These are phyloP conservation scores for Lasioglossum zephyrum DNA, from an alignment of 2,888 invertebrate species.

Conservation along the genomic window DNA sequence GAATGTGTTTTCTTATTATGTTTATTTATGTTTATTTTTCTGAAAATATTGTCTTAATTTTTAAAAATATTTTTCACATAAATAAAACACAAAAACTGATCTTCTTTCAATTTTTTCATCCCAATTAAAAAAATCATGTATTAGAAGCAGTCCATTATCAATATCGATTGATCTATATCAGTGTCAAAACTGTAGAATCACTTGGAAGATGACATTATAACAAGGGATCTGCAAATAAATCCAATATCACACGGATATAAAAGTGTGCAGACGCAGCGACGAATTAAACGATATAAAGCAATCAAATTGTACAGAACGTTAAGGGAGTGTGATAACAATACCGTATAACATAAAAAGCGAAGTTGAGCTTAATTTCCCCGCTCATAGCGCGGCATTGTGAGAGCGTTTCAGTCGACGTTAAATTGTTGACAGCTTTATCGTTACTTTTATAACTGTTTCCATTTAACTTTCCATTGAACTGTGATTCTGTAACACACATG, in stretches of 20 bases:
- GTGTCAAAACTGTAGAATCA: background rate
- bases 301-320: background rate
- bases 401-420: slow-evolving; percentile 35
- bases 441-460: slow-evolving; percentile 41
- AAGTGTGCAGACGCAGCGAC: background rate
- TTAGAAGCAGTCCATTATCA: too few species aligned
- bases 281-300: slow-evolving; percentile 22
- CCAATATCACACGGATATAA: background rate
- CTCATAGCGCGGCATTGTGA: slow-evolving; percentile 34
- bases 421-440: slow-evolving; percentile 43
- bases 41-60: too few species aligned
- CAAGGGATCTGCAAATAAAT: background rate
- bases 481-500: slow-evolving; percentile 6
- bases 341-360: slow-evolving; percentile 29
- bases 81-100: too few species aligned
- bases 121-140: too few species aligned
- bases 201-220: background rate
- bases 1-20: too few species aligned
- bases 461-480: slow-evolving; percentile 36
- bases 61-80: too few species aligned
- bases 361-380: slow-evolving; percentile 44
- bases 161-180: background rate
- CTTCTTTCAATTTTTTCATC: too few species aligned
- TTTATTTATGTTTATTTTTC: too few species aligned
- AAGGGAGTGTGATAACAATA: slow-evolving; percentile 13